phyloP scores from a whole-genome alignment of 2,797 vertebrate genomes.

The Myotis myotis region DNA sequence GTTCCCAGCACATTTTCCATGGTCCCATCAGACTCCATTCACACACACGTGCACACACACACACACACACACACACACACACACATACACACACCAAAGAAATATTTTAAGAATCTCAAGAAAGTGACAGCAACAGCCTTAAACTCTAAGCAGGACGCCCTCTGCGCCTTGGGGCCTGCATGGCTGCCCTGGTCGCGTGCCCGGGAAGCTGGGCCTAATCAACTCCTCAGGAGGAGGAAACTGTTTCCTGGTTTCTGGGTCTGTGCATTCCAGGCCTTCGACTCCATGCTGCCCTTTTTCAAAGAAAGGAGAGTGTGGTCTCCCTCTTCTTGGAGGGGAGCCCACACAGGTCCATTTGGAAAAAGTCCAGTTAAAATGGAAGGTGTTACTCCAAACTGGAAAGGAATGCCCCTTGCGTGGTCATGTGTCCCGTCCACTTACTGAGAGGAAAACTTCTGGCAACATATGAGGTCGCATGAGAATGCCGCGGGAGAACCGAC shows the following conservation, averaged over 20 bases:
- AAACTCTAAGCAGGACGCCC: not conserved
- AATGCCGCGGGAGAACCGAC: not conserved
- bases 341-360: not conserved
- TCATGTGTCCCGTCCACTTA: not conserved
- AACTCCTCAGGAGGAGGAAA: not conserved
- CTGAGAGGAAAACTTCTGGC: not conserved
- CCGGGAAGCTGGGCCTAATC: not conserved
- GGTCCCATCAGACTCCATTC: not conserved
- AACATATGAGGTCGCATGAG: not conserved
- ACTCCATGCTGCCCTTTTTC: not conserved
- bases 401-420: not conserved
- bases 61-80: not conserved
- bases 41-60: not conserved
- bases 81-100: not conserved
- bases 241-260: not conserved
- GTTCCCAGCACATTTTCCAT: not conserved
- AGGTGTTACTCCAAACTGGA: not conserved
- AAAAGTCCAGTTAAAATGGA: not conserved
- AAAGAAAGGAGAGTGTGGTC: not conserved
- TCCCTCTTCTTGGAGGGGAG: not conserved
- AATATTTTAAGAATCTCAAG: not conserved
- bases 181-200: not conserved
- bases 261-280: not conserved
- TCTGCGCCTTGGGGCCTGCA: not conserved
- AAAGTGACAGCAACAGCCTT: not conserved